Conservation (phyloP, 2,113 vertebrate species). For the Nycticryphes semicollaris region DNA sequence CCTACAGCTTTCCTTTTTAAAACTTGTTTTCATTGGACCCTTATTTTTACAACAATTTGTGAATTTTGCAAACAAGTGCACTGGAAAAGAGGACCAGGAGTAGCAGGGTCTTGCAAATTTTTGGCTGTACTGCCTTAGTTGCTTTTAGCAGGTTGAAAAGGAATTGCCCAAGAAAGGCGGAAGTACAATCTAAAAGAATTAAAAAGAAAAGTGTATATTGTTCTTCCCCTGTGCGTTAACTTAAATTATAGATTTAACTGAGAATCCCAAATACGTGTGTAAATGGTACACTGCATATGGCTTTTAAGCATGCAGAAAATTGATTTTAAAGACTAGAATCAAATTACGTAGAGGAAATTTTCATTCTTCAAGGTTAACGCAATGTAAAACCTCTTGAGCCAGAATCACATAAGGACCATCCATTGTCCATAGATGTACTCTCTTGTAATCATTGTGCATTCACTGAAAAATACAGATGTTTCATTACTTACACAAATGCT, state of each 20-base stretch:
- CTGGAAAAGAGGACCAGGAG: background rate
- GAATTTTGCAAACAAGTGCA: background rate
- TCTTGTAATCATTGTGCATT: background rate
- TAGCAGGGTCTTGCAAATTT: background rate
- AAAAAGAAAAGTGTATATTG: background rate
- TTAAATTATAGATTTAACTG: background rate
- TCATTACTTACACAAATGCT: background rate
- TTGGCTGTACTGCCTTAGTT: background rate
- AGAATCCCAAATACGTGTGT: background rate
- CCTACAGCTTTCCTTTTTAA: background rate
- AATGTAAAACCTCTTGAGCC: background rate
- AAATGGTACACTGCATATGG: background rate
- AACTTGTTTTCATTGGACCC: background rate
- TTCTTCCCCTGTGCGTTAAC: background rate
- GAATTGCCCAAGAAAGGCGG: background rate
- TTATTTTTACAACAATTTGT: background rate
- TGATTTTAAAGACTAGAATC: background rate
- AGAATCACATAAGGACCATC: background rate
- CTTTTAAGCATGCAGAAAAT: constrained; percentile 10
- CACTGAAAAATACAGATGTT: background rate
- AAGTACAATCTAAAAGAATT: background rate
- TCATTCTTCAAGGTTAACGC: background rate
- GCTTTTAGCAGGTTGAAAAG: background rate
- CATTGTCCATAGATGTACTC: background rate
- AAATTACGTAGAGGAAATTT: background rate